phyloP scores from a whole-genome alignment of 2,797 vertebrate genomes.

The Sardinella longiceps region DNA sequence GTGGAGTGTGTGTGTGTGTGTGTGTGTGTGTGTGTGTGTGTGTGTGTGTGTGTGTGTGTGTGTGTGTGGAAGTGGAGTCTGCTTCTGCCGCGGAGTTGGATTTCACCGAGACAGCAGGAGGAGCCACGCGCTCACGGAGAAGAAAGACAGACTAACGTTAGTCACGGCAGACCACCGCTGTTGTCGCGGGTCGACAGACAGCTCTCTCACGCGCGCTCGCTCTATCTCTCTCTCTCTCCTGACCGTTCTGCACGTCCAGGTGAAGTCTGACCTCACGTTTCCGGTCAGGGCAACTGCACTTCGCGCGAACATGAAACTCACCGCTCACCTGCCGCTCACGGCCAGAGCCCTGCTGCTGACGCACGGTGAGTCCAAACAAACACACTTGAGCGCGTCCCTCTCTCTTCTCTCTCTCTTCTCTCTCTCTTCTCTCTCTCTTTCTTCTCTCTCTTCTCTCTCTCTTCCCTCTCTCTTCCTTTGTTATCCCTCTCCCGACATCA shows the following conservation, averaged over 20 bases:
- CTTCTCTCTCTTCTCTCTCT: too few species aligned
- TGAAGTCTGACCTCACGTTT: neutral
- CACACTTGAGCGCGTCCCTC: too few species aligned
- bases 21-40: too few species aligned
- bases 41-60: too few species aligned
- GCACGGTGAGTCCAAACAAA: neutral
- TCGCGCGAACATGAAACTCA: neutral
- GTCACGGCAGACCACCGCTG: neutral
- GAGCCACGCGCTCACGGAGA: neutral
- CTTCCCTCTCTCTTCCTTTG: too few species aligned
- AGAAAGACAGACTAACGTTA: neutral
- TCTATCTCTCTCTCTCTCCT: neutral
- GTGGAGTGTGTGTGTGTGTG: too few species aligned
- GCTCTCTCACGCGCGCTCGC: too few species aligned
- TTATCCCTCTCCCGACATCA: neutral
- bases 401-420: too few species aligned
- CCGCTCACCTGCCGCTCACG: neutral
- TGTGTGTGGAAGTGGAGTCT: too few species aligned
- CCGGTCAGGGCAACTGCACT: neutral
- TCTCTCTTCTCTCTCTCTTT: too few species aligned
- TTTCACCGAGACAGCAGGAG: neutral
- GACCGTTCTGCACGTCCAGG: neutral
- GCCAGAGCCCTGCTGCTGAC: neutral
- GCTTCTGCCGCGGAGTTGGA: neutral
- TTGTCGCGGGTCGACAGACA: conserved; percentile 9